Evolutionary conservation across 2,888 invertebrate species (phyloP), one percentile per base, ranked within the genome.

Genomic region (Ernsta delagoae): DNA sequence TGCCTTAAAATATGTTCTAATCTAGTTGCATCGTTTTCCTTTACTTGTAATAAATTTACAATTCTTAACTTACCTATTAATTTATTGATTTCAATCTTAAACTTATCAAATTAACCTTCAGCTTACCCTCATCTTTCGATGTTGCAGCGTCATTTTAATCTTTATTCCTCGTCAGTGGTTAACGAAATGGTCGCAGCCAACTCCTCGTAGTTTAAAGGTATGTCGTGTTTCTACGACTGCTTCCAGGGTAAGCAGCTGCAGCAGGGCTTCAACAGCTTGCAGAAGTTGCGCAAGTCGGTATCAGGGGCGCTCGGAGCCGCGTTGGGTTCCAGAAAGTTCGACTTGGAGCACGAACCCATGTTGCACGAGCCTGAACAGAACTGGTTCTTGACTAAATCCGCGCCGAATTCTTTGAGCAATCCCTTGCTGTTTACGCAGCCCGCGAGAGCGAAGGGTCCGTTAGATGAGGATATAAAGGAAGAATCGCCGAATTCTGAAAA

Each of bases 361-460:
- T 76, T 91, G n/a, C 90, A 93, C 70, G 92, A 92, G 72, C 88
- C 88, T 0, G 92, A 92, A 75, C 91, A 90, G 76, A 97, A 98
- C 24, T 24, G 24, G 24, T 24, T 24, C 24, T 85, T 98, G 43
- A 97, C 97, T 70, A 95, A 96, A 77, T 97, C 97, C 11, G 96
- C 96, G 0, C 97, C 97, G 1, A 97, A 96, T 83, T 97, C 97
- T 0, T 85, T 97, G 77, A 96, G 96, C 76, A 96, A 95, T 77
- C 95, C 94, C 1, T 82, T 94, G 71, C 75, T 92, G 75, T 86
- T 84, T 75, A 80, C 86, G 74, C 83, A 85, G 53, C 83, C 86
- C 1, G 74, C 82, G 9, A 85, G 87, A 43, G 82, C 83, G 9
- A 90, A 89, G 41, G 83, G 77, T 0, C 75, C 84, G 8, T 75